Evolutionary conservation across 2,888 invertebrate genomes (phyloP).

Genomic region (Stictocephala bisonia): DNA sequence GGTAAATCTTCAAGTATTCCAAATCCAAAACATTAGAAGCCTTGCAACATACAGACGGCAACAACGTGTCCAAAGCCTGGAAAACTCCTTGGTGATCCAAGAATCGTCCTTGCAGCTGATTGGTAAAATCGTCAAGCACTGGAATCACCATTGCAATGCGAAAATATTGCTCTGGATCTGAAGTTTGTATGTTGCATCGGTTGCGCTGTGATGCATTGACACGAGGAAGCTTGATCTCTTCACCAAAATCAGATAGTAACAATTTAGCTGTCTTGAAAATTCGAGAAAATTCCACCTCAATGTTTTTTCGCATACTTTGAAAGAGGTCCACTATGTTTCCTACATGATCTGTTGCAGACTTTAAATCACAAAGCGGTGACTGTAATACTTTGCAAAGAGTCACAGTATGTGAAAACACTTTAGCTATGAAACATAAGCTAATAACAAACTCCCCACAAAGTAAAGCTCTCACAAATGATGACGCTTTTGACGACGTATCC

Average conservation of each 20-base stretch:
- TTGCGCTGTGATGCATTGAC: slow-evolving; percentile 3
- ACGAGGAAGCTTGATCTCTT: slow-evolving; percentile 15
- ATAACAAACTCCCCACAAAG: slow-evolving; percentile 16
- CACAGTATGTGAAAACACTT: slow-evolving; percentile 17
- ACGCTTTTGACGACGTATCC: slow-evolving; percentile 24
- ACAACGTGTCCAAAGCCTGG: background rate
- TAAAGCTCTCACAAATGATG: slow-evolving; percentile 12
- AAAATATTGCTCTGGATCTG: slow-evolving; percentile 28
- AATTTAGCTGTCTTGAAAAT: slow-evolving; percentile 1
- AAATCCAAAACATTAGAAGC: background rate
- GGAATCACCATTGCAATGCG: slow-evolving; percentile 7
- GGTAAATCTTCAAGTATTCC: slow-evolving; percentile 5
- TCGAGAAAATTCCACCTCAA: background rate
- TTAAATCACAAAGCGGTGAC: slow-evolving; percentile 14
- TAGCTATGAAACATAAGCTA: slow-evolving; percentile 2
- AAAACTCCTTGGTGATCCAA: slow-evolving; percentile 20
- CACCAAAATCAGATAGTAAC: slow-evolving; percentile 8
- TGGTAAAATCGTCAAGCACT: slow-evolving; percentile 8
- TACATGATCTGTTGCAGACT: slow-evolving; percentile 15
- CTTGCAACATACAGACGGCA: slow-evolving; percentile 13
- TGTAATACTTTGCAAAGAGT: slow-evolving; percentile 5
- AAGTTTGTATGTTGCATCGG: slow-evolving; percentile 30
- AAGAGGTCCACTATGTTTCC: slow-evolving; percentile 12
- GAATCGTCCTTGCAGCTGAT: slow-evolving; percentile 4
- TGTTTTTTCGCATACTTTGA: slow-evolving; percentile 8